phyloP scores from a whole-genome alignment of 1,140 invertebrate species.

The Uloborus diversus region DNA sequence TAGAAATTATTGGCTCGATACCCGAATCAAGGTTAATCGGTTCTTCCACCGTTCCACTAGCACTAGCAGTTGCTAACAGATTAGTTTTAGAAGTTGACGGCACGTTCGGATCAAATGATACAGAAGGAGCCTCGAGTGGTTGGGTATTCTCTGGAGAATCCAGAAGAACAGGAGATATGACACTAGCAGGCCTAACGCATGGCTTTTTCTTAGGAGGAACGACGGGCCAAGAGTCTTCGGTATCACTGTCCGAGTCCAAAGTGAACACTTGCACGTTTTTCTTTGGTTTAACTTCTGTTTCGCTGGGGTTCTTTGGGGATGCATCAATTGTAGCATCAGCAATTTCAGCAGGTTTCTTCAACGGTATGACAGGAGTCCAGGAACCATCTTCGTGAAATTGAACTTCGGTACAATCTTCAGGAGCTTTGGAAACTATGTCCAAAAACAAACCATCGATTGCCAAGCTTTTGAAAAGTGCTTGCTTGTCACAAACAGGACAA shows the following conservation, averaged over 20 bases:
- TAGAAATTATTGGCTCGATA: neutral
- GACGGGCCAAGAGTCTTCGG: slow-evolving; percentile 12
- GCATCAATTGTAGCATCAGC: slow-evolving; percentile 15
- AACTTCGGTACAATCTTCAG: slow-evolving; percentile 73
- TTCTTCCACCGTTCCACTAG: neutral
- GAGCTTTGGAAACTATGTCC: slow-evolving; percentile 58
- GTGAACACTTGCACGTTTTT: slow-evolving; percentile 17
- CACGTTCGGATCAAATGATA: neutral
- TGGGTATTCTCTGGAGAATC: neutral
- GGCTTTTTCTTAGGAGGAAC: slow-evolving; percentile 13
- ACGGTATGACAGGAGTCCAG: slow-evolving; percentile 77
- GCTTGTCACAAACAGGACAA: slow-evolving; percentile 95
- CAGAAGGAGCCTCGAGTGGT: neutral
- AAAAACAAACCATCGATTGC: slow-evolving; percentile 79
- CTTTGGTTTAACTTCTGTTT: slow-evolving; percentile 9
- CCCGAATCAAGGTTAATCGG: neutral
- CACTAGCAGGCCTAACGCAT: neutral
- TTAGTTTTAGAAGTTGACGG: slow-evolving; percentile 5
- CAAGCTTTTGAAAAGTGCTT: slow-evolving; percentile 86
- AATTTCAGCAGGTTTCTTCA: slow-evolving; percentile 63
- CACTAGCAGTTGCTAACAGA: neutral
- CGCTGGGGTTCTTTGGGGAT: neutral
- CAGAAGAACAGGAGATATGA: slow-evolving; percentile 8
- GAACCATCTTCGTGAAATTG: slow-evolving; percentile 87
- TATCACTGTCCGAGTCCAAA: slow-evolving; percentile 38